Conservation (phyloP, 2,888 invertebrate species). For the Lycocerus yunnanus region DNA sequence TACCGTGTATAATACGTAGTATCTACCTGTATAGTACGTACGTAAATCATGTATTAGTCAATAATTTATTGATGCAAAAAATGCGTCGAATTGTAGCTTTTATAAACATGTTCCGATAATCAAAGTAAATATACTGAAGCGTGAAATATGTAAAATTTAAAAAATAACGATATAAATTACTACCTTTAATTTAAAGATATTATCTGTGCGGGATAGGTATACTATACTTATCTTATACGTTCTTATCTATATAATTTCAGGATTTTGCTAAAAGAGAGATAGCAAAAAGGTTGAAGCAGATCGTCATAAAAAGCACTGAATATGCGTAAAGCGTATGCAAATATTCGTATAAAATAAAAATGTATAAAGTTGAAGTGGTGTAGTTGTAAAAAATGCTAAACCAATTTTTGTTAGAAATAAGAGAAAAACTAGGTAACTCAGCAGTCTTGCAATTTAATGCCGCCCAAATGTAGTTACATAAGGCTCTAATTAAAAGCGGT, state of each 20-base stretch:
- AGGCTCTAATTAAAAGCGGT: conserved; percentile 26
- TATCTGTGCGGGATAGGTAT: conserved; percentile 19
- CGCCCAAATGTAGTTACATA: conserved; percentile 10
- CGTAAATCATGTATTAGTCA: not conserved
- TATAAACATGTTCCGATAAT: not conserved
- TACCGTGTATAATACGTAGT: not conserved
- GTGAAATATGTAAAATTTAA: not conserved
- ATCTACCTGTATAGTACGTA: not conserved
- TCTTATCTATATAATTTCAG: conserved; percentile 11
- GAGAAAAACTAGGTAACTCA: conserved; percentile 7
- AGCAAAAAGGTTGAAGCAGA: conserved; percentile 1
- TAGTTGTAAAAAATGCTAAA: not conserved
- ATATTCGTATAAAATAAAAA: not conserved
- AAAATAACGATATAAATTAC: conserved; percentile 21
- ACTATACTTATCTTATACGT: conserved; percentile 4
- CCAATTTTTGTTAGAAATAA: not conserved
- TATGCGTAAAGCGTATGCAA: conserved; percentile 1
- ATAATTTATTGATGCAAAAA: not conserved
- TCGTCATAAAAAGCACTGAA: not conserved
- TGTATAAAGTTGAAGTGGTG: not conserved
- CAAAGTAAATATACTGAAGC: not conserved
- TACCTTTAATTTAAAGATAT: conserved; percentile 24
- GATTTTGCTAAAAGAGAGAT: conserved; percentile 12
- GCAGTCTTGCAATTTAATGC: conserved; percentile 7
- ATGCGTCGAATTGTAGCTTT: not conserved